Conservation (phyloP, 2,888 invertebrate genomes). For the Caenorhabditis zanzibari region DNA sequence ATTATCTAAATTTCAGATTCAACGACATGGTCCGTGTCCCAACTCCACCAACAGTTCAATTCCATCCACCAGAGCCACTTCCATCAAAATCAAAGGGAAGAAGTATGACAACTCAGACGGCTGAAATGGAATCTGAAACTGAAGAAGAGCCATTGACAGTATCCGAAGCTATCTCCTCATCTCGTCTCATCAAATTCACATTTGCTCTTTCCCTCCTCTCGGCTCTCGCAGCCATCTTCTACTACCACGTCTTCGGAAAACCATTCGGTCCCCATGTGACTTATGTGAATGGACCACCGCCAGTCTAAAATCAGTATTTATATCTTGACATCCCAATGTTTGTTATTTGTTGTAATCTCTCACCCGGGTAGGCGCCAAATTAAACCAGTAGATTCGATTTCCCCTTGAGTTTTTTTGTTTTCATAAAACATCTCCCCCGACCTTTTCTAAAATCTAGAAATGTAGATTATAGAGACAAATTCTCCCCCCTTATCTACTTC, state of each 20-base stretch:
- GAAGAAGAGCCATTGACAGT: slow-evolving; percentile 29
- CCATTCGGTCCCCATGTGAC: slow-evolving; percentile 77
- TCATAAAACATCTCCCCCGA: neutral
- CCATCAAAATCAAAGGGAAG: slow-evolving; percentile 39
- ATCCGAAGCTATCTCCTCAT: slow-evolving; percentile 52
- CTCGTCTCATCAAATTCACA: slow-evolving; percentile 63
- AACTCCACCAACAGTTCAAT: slow-evolving; percentile 57
- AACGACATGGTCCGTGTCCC: slow-evolving; percentile 66
- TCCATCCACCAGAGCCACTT: slow-evolving; percentile 58
- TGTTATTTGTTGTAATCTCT: slow-evolving; percentile 50
- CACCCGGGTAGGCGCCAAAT: slow-evolving; percentile 60
- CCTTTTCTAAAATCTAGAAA: slow-evolving; percentile 12
- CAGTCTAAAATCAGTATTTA: slow-evolving; percentile 69
- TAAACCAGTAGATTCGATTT: slow-evolving; percentile 57
- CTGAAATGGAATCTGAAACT: slow-evolving; percentile 36
- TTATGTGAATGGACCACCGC: slow-evolving; percentile 77
- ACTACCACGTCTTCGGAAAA: slow-evolving; percentile 67
- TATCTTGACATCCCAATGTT: slow-evolving; percentile 19
- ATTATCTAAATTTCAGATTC: slow-evolving; percentile 29
- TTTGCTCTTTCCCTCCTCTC: slow-evolving; percentile 68
- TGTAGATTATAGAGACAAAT: slow-evolving; percentile 7
- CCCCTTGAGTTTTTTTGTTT: neutral
- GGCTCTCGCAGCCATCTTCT: slow-evolving; percentile 72
- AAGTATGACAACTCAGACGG: slow-evolving; percentile 47
- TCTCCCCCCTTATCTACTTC: neutral